Percentiles rank a stretch among this genome's conserved stretches.
Conservation (phyloP, 35 echinoderm and acorn worm species). For the Heliocidaris tuberculata region DNA sequence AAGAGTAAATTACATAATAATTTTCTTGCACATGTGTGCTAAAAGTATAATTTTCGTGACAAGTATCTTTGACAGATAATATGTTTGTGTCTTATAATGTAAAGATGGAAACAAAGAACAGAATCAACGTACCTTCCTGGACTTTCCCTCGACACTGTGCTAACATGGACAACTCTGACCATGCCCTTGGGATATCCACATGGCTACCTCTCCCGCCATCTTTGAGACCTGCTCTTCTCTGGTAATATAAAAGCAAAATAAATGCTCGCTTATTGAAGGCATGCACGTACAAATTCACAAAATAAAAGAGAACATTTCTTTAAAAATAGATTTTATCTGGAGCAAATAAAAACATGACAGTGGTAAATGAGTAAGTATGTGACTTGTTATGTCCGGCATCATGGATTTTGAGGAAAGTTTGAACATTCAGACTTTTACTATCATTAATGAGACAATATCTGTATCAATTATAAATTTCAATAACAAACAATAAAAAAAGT, state of each 20-base stretch:
- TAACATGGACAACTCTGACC: conserved; percentile 96
- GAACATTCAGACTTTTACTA: too few relatives aligned
- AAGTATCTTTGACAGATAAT: neutral
- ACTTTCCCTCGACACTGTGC: conserved; percentile 93
- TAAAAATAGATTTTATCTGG: neutral
- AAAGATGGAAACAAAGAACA: neutral
- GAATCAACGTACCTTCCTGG: conserved; percentile 77
- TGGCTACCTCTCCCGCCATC: conserved; percentile 78
- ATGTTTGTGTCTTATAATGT: neutral
- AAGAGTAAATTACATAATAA: too few relatives aligned
- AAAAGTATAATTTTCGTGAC: neutral
- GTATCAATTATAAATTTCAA: too few relatives aligned
- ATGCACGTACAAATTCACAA: neutral
- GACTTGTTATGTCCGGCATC: neutral
- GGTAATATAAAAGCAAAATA: conserved; percentile 15
- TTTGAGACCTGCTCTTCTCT: conserved; percentile 89
- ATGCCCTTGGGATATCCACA: conserved; percentile 93
- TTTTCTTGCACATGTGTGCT: too few relatives aligned
- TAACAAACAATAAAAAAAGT: too few relatives aligned
- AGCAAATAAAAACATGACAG: neutral
- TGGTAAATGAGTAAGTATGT: neutral
- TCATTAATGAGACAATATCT: too few relatives aligned
- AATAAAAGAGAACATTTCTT: neutral
- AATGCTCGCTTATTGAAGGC: neutral
- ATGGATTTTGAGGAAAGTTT: too few relatives aligned